Conservation (phyloP, 2,797 vertebrate genomes). For the Galagoides demidoff region DNA sequence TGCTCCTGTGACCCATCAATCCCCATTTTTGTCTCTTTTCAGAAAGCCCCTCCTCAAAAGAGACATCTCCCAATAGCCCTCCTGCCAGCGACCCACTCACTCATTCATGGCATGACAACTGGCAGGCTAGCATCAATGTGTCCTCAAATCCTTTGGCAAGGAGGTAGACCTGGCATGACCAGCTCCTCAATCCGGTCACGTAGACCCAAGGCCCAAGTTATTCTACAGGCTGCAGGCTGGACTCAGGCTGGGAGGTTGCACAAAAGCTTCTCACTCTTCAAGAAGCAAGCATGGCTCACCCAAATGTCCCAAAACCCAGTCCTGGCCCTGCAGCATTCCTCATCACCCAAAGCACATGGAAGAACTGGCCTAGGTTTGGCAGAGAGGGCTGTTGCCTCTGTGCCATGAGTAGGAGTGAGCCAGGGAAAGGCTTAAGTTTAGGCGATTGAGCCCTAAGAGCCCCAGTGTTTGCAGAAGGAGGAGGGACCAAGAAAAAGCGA, state of each 20-base stretch:
- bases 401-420: background rate
- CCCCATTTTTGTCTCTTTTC: background rate
- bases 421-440: background rate
- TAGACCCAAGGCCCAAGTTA: background rate
- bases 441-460: background rate
- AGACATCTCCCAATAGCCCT: background rate
- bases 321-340: background rate
- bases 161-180: background rate
- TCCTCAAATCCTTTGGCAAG: constrained; percentile 26
- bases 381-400: background rate
- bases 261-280: background rate
- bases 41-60: background rate
- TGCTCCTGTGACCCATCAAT: background rate
- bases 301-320: background rate
- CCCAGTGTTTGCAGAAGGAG: background rate
- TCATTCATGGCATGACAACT: background rate
- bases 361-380: background rate
- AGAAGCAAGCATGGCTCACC: background rate
- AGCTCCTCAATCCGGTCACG: background rate
- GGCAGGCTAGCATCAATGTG: background rate
- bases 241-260: background rate
- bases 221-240: background rate
- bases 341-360: too few relatives aligned
- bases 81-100: background rate
- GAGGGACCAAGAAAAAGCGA: background rate